phyloP scores from a whole-genome alignment of 2,888 invertebrate species.

The Lasioglossum vierecki region DNA sequence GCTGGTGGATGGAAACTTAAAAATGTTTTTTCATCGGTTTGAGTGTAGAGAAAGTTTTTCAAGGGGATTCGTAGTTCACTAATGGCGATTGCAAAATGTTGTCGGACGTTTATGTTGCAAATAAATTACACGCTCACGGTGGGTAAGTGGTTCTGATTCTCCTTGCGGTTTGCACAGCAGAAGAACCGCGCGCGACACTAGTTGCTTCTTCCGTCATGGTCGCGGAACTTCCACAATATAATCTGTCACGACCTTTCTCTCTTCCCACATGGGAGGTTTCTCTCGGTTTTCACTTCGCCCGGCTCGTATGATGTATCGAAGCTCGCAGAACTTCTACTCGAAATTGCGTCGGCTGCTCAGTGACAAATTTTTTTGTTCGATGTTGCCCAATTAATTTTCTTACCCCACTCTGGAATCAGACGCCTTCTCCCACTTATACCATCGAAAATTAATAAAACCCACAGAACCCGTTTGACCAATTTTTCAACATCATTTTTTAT shows the following conservation, averaged over 20 bases:
- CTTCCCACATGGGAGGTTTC: slow-evolving; percentile 32
- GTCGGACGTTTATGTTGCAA: background rate
- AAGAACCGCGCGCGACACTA: slow-evolving; percentile 51
- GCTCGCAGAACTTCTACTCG: too few relatives aligned
- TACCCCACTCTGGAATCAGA: too few relatives aligned
- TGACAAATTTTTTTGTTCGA: background rate
- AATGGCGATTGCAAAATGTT: background rate
- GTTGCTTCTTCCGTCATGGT: slow-evolving; percentile 59
- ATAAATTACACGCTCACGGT: background rate
- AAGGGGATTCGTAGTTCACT: background rate
- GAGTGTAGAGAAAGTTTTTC: background rate
- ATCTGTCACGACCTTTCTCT: slow-evolving; percentile 45
- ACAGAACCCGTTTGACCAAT: too few relatives aligned
- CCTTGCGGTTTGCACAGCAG: background rate
- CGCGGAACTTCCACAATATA: slow-evolving; percentile 38
- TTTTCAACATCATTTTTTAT: too few relatives aligned
- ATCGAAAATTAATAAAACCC: too few relatives aligned
- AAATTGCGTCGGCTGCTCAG: background rate
- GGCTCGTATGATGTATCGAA: background rate
- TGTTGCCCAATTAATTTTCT: background rate
- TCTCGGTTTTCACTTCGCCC: slow-evolving; percentile 18
- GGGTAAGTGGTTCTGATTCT: background rate
- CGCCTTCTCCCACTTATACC: too few relatives aligned
- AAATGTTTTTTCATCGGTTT: too few relatives aligned
- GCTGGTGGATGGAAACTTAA: too few relatives aligned